These are phyloP conservation scores for Planococcus citri DNA, from an alignment of 1,140 invertebrate genomes.

Conservation along the genomic window DNA sequence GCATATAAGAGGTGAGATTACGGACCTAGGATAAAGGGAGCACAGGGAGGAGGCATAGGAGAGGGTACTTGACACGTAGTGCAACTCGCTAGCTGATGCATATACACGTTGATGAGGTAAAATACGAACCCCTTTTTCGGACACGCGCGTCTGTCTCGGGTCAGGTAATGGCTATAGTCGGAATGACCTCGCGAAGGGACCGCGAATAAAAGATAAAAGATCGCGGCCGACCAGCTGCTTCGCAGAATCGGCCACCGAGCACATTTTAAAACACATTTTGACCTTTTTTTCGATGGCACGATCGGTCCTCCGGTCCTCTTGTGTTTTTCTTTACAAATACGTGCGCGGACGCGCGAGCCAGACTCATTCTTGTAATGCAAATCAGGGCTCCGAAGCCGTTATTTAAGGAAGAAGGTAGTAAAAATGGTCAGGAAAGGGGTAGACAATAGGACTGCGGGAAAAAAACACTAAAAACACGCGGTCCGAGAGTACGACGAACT, in stretches of 20 bases:
- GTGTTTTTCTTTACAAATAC: background rate
- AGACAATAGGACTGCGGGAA: no score
- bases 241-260: background rate
- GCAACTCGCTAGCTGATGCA: no score
- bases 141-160: constrained; percentile 14
- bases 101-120: background rate
- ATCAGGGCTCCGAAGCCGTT: background rate
- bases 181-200: constrained; percentile 18
- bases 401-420: background rate
- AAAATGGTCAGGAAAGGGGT: background rate
- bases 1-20: no score
- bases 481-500: constrained; percentile 2
- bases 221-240: constrained; percentile 8
- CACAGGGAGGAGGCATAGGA: no score
- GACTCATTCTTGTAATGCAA: background rate
- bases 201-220: constrained; percentile 15
- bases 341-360: background rate
- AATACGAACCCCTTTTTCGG: background rate
- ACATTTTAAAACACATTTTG: constrained; percentile 11
- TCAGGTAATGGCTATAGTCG: constrained; percentile 1
- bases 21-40: no score
- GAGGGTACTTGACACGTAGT: no score
- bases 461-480: no score
- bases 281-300: constrained; percentile 14
- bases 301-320: no score